Percentiles rank a stretch among this genome's conserved stretches.
Evolutionary conservation across 1,140 invertebrate species (phyloP).

Genomic region (Lerema accius): DNA sequence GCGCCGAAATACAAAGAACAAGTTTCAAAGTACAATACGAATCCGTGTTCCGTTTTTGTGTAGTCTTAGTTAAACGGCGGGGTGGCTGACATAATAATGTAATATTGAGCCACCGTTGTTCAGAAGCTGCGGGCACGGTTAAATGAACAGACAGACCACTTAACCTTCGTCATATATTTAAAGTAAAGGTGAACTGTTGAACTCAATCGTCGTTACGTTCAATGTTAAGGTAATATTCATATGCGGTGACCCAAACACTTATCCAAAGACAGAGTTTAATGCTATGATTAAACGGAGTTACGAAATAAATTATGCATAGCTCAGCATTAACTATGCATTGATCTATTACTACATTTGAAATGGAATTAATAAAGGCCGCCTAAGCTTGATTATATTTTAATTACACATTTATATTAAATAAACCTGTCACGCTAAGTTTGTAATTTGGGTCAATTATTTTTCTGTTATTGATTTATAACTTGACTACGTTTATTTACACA

Average conservation of each 20-base stretch:
- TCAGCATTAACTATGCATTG: slow-evolving; percentile 5
- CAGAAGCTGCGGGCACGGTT: slow-evolving; percentile 58
- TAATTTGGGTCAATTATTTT: background rate
- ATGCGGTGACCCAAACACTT: slow-evolving; percentile 10
- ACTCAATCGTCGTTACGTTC: slow-evolving; percentile 42
- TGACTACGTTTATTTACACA: too few relatives aligned
- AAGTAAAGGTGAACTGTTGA: slow-evolving; percentile 61
- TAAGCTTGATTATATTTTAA: background rate
- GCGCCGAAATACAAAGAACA: slow-evolving; percentile 41
- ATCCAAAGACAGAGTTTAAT: slow-evolving; percentile 1
- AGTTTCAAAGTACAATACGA: slow-evolving; percentile 45
- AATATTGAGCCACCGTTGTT: slow-evolving; percentile 61
- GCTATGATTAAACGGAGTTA: background rate
- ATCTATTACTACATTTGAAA: background rate
- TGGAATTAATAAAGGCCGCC: background rate
- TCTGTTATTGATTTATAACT: background rate
- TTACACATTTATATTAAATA: background rate
- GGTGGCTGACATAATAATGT: slow-evolving; percentile 57
- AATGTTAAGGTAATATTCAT: slow-evolving; percentile 43
- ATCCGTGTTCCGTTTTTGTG: slow-evolving; percentile 51
- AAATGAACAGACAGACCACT: slow-evolving; percentile 74
- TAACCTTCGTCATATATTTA: slow-evolving; percentile 71
- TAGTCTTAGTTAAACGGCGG: slow-evolving; percentile 50
- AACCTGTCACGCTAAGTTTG: background rate
- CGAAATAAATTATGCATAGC: slow-evolving; percentile 1